Base-by-base conservation (phyloP, 2,888 invertebrate species). In the Anarsia innoxiella region DNA sequence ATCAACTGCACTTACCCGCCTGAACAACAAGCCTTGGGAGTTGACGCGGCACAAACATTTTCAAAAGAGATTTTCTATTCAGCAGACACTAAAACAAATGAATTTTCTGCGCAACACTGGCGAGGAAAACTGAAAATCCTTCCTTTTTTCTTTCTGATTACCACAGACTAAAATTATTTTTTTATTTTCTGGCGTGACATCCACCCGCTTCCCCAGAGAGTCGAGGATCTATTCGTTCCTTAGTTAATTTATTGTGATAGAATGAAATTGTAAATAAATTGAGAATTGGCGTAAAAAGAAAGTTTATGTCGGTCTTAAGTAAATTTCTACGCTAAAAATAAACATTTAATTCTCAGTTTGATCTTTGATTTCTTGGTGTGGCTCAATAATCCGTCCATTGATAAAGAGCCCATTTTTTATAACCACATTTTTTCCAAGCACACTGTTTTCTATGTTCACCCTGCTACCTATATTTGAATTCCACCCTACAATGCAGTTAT, bases 381-480 rank as follows among this genome's bases (percentile, higher is more conserved):
- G n/a, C n/a, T n/a, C n/a, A n/a, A n/a, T n/a, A n/a, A n/a, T n/a
- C n/a, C 98, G 99, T 1, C 99, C 99, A 64, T 99, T 99, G 40
- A 99, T 91, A 67, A 99, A 99, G 0, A 99, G 86, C 72, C 99
- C 99, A 69, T 99, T 99, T 66, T 97, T 95, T 0, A 99, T 97
- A 33, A 96, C 95, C 6, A 99, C 99, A 73, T 99, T 98, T 79
- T 99, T 99, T 0, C 99, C 99, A 1, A 99, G 87, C 1, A 99
- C 99, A 0, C 96, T 95, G 65, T 98, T 98, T 76, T 99, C 99
- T 91, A 99, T 95, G 30, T 99, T 89, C 0, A 96, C 99, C 99
- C 99, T 99, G 56, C 95, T 91, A 1, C 99, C 99, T 1, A 99
- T 95, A 0, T 90, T 89, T 49, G 95, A 97, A 45, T 92, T 90